phyloP scores from a whole-genome alignment of 2,113 vertebrate genomes.

The Dasypus novemcinctus region DNA sequence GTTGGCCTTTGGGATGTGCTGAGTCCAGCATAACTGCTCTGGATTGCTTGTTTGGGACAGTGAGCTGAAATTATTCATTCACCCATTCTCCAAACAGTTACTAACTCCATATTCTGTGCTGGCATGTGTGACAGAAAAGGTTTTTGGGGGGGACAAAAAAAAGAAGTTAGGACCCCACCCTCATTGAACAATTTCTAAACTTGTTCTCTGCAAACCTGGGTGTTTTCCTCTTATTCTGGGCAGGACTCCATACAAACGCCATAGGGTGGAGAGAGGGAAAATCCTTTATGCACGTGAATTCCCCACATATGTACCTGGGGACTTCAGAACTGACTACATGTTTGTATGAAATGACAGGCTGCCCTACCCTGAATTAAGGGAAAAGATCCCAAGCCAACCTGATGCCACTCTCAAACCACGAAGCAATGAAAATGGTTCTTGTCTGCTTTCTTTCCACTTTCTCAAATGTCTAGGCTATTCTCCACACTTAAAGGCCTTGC shows the following conservation, averaged over 20 bases:
- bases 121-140: not conserved
- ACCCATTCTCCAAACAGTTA: not conserved
- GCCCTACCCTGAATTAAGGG: not conserved
- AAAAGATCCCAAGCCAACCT: not conserved
- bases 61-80: not conserved
- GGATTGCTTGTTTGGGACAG: not conserved
- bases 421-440: accelerated
- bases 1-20: not conserved
- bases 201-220: not conserved
- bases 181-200: not conserved
- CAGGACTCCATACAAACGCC: not conserved
- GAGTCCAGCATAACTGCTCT: accelerated
- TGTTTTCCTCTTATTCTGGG: too few relatives aligned
- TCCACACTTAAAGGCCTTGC: not conserved
- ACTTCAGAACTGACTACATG: not conserved
- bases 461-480: not conserved
- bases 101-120: not conserved
- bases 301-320: not conserved
- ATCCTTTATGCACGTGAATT: accelerated
- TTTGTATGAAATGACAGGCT: not conserved
- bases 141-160: too few relatives aligned
- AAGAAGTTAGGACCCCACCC: not conserved
- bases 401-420: not conserved
- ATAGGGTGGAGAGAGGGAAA: not conserved
- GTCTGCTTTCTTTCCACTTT: not conserved